phyloP scores from a whole-genome alignment of 2,888 invertebrate genomes.

The Protodeltote pygarga region DNA sequence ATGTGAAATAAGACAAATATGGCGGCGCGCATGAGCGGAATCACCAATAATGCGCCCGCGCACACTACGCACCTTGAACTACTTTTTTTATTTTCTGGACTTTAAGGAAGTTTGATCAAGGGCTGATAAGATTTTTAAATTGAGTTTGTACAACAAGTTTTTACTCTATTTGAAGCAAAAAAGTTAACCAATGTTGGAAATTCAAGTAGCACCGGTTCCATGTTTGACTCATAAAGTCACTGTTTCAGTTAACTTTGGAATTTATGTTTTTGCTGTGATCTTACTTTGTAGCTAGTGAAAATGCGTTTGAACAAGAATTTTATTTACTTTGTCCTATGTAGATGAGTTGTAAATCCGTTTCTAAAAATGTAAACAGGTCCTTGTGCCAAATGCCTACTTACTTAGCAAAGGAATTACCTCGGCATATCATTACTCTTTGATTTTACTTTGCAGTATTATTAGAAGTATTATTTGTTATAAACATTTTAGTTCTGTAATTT shows the following conservation, averaged over 20 bases:
- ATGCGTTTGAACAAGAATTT: slow-evolving; percentile 13
- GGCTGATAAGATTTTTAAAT: slow-evolving; percentile 38
- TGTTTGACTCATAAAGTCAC: slow-evolving; percentile 22
- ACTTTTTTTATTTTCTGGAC: slow-evolving; percentile 56
- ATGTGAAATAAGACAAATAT: slow-evolving; percentile 84
- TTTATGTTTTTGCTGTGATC: slow-evolving; percentile 27
- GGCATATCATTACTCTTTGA: slow-evolving; percentile 2
- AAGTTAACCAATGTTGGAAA: slow-evolving; percentile 22
- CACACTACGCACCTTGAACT: slow-evolving; percentile 63
- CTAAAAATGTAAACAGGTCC: slow-evolving; percentile 26
- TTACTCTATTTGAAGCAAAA: slow-evolving; percentile 15
- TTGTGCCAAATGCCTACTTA: slow-evolving; percentile 23
- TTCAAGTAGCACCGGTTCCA: slow-evolving; percentile 23
- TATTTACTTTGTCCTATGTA: slow-evolving; percentile 25
- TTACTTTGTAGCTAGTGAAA: slow-evolving; percentile 22
- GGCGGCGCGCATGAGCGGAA: slow-evolving; percentile 74
- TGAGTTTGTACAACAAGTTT: slow-evolving; percentile 29
- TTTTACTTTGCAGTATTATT: neutral
- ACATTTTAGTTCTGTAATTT: neutral
- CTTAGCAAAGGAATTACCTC: slow-evolving; percentile 24
- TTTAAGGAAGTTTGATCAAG: slow-evolving; percentile 51
- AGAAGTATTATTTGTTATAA: neutral
- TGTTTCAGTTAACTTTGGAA: slow-evolving; percentile 14
- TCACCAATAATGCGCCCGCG: slow-evolving; percentile 70
- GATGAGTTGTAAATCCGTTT: slow-evolving; percentile 18